Conservation (phyloP, 2,113 vertebrate genomes). For the Ailurus styani region DNA sequence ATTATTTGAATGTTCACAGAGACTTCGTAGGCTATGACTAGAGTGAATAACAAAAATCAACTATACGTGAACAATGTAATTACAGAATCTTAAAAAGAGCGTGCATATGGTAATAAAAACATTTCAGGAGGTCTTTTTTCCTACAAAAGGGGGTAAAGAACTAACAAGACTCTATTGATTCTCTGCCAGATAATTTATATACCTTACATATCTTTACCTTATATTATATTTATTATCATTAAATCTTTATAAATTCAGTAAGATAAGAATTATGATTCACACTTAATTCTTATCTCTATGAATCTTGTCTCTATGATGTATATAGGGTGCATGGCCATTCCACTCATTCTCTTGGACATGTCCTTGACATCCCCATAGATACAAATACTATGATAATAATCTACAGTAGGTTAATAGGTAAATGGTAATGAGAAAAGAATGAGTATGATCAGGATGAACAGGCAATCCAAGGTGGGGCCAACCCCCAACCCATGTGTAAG, state of each 20-base stretch:
- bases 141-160: not conserved
- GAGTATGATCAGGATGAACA: not conserved
- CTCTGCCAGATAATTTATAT: not conserved
- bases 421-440: not conserved
- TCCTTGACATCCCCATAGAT: not conserved
- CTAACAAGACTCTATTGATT: not conserved
- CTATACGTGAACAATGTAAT: not conserved
- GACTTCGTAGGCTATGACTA: not conserved
- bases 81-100: not conserved
- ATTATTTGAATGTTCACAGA: not conserved
- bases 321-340: not conserved
- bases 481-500: accelerated
- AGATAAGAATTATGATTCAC: not conserved
- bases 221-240: not conserved
- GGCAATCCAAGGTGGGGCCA: no score
- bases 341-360: not conserved
- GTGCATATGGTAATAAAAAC: not conserved
- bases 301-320: not conserved
- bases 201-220: not conserved
- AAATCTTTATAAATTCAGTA: not conserved
- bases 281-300: not conserved
- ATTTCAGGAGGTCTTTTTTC: not conserved
- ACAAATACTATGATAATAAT: not conserved
- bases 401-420: not conserved
- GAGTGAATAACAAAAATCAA: not conserved